These are phyloP conservation scores for Vombatus ursinus DNA, from an alignment of 2,113 vertebrate species.

Conservation along the genomic window DNA sequence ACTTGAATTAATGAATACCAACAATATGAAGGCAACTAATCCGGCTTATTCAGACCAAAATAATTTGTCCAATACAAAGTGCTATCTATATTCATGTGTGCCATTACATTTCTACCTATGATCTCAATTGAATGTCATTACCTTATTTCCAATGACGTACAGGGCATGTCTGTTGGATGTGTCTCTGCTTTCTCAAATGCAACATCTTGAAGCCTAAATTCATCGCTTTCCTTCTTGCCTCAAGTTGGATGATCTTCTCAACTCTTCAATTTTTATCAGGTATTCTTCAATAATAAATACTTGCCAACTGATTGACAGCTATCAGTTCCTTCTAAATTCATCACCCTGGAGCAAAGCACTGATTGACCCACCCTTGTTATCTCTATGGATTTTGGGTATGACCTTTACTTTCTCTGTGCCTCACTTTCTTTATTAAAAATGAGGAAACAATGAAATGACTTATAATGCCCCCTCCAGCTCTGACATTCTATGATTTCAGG, in stretches of 20 bases:
- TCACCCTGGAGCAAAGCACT: neutral
- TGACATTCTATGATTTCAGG: no score
- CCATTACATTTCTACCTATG: neutral
- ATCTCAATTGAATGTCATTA: neutral
- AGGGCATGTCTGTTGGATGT: neutral
- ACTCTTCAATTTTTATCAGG: neutral
- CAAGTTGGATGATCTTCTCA: no score
- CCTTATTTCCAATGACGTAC: neutral
- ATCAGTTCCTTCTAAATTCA: neutral
- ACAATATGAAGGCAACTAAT: neutral
- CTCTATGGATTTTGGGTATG: neutral
- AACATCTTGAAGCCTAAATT: no score
- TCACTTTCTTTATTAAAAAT: neutral
- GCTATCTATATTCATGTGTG: neutral
- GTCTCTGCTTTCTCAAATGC: no score
- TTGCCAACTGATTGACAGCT: neutral
- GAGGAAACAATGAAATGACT: no score
- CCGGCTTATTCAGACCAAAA: neutral
- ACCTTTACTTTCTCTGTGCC: neutral
- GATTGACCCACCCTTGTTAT: neutral
- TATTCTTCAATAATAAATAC: neutral
- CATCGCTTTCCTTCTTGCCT: no score
- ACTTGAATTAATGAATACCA: neutral
- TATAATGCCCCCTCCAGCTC: no score
- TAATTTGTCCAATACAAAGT: neutral